Conservation (phyloP, 2,797 vertebrate species). For the Rhincodon typus region DNA sequence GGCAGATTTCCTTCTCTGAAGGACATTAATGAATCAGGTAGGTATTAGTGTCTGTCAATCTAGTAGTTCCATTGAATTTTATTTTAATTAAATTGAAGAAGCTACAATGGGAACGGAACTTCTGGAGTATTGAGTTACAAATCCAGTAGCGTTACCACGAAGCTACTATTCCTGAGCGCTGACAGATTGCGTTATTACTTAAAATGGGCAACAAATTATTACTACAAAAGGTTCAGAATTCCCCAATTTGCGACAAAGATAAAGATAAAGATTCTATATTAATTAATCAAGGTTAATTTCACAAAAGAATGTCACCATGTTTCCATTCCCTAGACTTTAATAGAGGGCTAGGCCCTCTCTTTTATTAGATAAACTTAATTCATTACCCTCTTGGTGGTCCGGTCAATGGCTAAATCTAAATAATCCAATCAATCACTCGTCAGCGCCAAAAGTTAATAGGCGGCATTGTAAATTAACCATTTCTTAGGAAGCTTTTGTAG, state of each 20-base stretch:
- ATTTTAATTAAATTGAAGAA: no score
- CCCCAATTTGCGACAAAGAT: background rate
- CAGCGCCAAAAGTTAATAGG: background rate
- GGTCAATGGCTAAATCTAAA: conserved; percentile 5
- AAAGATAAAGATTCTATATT: conserved; percentile 17
- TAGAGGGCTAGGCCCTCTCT: conserved; percentile 2
- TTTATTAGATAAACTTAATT: conserved; percentile 6
- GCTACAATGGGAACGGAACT: no score
- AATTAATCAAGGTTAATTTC: background rate
- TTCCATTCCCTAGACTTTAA: background rate
- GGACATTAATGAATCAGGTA: no score
- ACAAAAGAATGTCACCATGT: background rate
- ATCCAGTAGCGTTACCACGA: background rate
- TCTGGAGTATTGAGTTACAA: background rate
- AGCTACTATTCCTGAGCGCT: background rate
- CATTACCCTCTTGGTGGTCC: conserved; percentile 21
- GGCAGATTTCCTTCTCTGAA: no score
- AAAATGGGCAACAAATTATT: background rate
- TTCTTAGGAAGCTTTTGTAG: background rate
- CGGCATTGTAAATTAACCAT: background rate
- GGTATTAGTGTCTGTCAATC: no score
- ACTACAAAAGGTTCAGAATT: background rate
- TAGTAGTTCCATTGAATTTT: no score
- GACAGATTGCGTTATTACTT: background rate
- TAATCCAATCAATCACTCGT: conserved; percentile 12